These are phyloP conservation scores for Spondyliosoma cantharus DNA, from an alignment of 2,797 vertebrate species.

Conservation along the genomic window DNA sequence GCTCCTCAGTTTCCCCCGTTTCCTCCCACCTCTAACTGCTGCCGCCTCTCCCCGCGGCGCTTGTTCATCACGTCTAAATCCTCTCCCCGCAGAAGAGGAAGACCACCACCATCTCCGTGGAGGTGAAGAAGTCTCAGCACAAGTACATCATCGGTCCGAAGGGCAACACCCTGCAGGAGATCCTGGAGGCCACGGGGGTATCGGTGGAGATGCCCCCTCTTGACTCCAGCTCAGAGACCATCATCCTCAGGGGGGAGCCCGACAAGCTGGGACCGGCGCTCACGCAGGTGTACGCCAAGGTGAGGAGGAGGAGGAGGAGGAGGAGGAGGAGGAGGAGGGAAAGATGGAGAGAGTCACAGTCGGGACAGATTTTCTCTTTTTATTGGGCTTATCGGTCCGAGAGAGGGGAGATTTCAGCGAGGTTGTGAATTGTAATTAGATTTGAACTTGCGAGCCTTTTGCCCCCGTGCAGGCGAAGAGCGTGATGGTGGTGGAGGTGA, in stretches of 20 bases:
- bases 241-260: conserved; percentile 85
- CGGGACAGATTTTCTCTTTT: not conserved
- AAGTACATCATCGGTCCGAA: conserved; percentile 86
- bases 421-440: not conserved
- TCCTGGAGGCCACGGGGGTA: conserved; percentile 85
- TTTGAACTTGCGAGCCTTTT: not conserved
- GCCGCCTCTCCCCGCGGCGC: not conserved
- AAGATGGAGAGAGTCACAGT: not conserved
- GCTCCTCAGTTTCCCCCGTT: not conserved
- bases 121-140: conserved; percentile 88
- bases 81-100: conserved; percentile 83
- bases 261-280: conserved; percentile 85
- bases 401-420: not conserved
- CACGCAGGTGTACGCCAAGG: conserved; percentile 87
- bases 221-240: conserved; percentile 86
- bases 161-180: conserved; percentile 88
- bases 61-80: not conserved
- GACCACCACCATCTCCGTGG: conserved; percentile 86
- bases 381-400: too few relatives aligned
- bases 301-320: conserved; percentile 49
- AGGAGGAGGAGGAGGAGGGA: not conserved
- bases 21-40: not conserved
- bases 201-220: conserved; percentile 86
- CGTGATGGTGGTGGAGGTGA: conserved; percentile 86
- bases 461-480: conserved; percentile 81